A percentile compares a stretch with the other conserved stretches of the same genome.
phyloP scores from a whole-genome alignment of 2,888 invertebrate species.

The Apomyelois bistriatella region DNA sequence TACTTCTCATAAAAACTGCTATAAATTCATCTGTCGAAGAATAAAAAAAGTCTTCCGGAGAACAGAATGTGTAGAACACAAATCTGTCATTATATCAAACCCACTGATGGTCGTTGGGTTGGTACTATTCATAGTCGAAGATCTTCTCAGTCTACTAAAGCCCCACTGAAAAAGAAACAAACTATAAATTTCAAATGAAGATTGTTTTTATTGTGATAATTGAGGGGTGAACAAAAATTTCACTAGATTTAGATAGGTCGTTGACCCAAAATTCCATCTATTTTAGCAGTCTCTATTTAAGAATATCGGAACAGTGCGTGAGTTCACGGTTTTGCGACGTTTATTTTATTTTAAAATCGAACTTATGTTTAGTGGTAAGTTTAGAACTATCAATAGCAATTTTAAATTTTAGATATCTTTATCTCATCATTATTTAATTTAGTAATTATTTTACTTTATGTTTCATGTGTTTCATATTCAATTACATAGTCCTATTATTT shows the following conservation, averaged over 20 bases:
- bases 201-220: slow-evolving; percentile 60
- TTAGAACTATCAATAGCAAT: background rate
- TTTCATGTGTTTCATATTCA: no score
- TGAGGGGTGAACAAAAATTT: slow-evolving; percentile 51
- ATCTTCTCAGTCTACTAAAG: slow-evolving; percentile 58
- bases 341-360: slow-evolving; percentile 5
- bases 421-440: no score
- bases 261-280: slow-evolving; percentile 58
- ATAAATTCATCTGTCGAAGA: slow-evolving; percentile 42
- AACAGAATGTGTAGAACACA: slow-evolving; percentile 64
- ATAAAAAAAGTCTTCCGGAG: slow-evolving; percentile 46
- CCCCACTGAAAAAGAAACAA: slow-evolving; percentile 62
- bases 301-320: slow-evolving; percentile 33
- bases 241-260: slow-evolving; percentile 39
- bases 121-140: slow-evolving; percentile 61
- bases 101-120: slow-evolving; percentile 47
- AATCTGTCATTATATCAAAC: slow-evolving; percentile 64
- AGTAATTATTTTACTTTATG: no score
- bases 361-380: background rate
- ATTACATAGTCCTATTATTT: no score
- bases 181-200: slow-evolving; percentile 61
- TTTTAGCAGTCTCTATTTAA: slow-evolving; percentile 51
- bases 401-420: no score
- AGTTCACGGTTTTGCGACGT: slow-evolving; percentile 21
- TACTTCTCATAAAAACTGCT: slow-evolving; percentile 6